Base-by-base conservation (phyloP, 2,113 vertebrate genomes). In the Rhagologus leucostigma region DNA sequence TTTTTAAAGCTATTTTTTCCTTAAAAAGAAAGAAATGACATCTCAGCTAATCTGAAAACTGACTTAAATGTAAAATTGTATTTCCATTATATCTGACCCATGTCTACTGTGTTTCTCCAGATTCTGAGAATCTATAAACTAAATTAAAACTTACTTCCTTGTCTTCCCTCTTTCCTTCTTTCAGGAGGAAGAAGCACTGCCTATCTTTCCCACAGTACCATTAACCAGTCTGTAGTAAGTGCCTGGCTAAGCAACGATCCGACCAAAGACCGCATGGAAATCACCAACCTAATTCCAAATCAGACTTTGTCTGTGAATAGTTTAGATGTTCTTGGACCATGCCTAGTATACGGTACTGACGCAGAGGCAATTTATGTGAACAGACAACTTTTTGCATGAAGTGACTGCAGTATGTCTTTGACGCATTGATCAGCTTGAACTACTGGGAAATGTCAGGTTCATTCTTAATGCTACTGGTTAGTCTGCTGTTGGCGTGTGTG, bases 331-430 rank as follows among this genome's bases (percentile, higher is more conserved):
- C 98, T 99, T 14, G 99, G 99, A 91, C 98, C 99, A 35, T 99
- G 98, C 97, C 98, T 99, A n/a, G 99, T 99, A 17, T 99, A 99
- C 55, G 99, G 99, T 89, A 99, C 99, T 20, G 99, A 99, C 11
- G 98, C 98, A 87, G 99, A 99, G 96, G 99, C 99, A 27, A 98
- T 99, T 96, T 99, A 99, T 74, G 98, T 99, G 84, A 99, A 99
- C 93, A 99, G 98, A 97, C 98, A 98, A 32, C 98, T 99, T 62
- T 98, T 98, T 94, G 92, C 98, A 42, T 98, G 95, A 97, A 77
- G 67, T 18, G 22, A 39, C 49, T 84, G 8, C 16, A 13, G n/a
- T 35, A n/a, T 76, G 39, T 19, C 60, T 63, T 59, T 18, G 37
- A 81, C 91, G 65, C 33, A 41, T 24, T 18, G 42, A 44, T 32